Conservation (phyloP, 2,888 invertebrate species). For the Pollenia amentaria region DNA sequence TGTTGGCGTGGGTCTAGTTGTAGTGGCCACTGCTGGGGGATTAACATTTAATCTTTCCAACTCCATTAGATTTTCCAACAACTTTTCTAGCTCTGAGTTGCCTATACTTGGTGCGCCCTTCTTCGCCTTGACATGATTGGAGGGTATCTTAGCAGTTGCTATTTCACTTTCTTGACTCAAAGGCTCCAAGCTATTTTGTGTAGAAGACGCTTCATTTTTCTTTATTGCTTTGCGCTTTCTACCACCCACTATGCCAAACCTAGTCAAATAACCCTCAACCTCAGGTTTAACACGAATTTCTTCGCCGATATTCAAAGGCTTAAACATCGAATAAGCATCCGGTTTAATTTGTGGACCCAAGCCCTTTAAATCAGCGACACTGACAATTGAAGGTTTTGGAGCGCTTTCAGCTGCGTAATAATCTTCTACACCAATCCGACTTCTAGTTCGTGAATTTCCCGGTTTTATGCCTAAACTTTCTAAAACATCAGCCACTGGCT, state of each 20-base stretch:
- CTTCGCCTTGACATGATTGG: slow-evolving; percentile 55
- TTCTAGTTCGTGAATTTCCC: slow-evolving; percentile 82
- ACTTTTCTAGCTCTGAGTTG: slow-evolving; percentile 84
- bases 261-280: slow-evolving; percentile 83
- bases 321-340: slow-evolving; percentile 83
- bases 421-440: slow-evolving; percentile 79
- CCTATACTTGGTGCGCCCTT: slow-evolving; percentile 66
- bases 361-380: slow-evolving; percentile 80
- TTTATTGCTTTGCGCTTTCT: slow-evolving; percentile 78
- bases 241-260: slow-evolving; percentile 84
- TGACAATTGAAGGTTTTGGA: slow-evolving; percentile 78
- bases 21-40: slow-evolving; percentile 61
- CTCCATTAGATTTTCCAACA: slow-evolving; percentile 85
- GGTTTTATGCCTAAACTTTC: slow-evolving; percentile 81
- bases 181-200: slow-evolving; percentile 76
- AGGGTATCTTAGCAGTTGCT: slow-evolving; percentile 78
- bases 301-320: slow-evolving; percentile 83
- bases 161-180: slow-evolving; percentile 79
- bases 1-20: slow-evolving; percentile 48
- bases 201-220: slow-evolving; percentile 78
- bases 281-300: slow-evolving; percentile 82
- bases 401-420: slow-evolving; percentile 81
- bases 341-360: slow-evolving; percentile 80
- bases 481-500: slow-evolving; percentile 81
- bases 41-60: slow-evolving; percentile 80